Conservation (phyloP, 2,888 invertebrate species). For the Tortrix viridana region DNA sequence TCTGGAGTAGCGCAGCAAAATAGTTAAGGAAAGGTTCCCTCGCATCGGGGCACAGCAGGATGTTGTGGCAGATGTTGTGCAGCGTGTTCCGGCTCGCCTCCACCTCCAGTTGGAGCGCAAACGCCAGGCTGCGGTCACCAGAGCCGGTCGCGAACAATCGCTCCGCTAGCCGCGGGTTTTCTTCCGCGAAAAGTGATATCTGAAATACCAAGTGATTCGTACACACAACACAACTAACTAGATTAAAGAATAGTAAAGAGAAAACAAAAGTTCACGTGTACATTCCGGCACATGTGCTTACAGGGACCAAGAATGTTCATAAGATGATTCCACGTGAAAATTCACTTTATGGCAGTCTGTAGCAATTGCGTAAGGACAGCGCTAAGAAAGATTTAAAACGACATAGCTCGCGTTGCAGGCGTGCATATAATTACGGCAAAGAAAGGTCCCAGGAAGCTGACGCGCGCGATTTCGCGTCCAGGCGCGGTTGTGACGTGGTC, state of each 20-base stretch:
- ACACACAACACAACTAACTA: neutral
- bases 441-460: conserved; percentile 96
- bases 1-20: conserved; percentile 89
- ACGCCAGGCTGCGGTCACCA: conserved; percentile 86
- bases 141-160: conserved; percentile 84
- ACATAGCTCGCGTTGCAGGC: no score
- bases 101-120: conserved; percentile 90
- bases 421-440: conserved; percentile 85
- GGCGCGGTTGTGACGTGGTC: conserved; percentile 88
- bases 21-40: conserved; percentile 92
- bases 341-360: no score
- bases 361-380: no score
- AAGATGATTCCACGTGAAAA: no score
- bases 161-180: conserved; percentile 94
- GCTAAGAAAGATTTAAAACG: no score
- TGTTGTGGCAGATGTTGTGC: conserved; percentile 92
- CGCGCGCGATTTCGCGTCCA: conserved; percentile 93
- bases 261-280: no score
- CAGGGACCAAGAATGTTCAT: no score
- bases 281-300: no score
- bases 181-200: conserved; percentile 95
- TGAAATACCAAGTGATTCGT: conserved; percentile 41
- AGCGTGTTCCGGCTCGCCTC: conserved; percentile 90
- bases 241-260: no score
- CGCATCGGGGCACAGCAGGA: conserved; percentile 92